Evolutionary conservation across 2,888 invertebrate species (phyloP).

Genomic region (Sphaeridia pumilis): DNA sequence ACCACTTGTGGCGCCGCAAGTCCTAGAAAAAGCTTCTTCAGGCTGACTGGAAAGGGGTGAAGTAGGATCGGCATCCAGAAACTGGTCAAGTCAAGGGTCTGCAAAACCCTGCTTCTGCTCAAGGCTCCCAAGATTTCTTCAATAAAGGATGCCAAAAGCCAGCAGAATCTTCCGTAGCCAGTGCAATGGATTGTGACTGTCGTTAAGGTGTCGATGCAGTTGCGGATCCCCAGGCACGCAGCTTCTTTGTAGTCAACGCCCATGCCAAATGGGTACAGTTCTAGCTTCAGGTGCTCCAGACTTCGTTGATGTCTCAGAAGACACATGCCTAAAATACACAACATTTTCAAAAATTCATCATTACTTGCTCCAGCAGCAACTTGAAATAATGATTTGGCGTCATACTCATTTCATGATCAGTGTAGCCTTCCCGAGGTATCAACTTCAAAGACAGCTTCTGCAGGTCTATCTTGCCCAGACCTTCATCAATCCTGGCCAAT

Average conservation of each 20-base stretch:
- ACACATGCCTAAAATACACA: not conserved
- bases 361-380: too few species aligned
- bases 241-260: not conserved
- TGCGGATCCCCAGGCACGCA: not conserved
- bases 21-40: not conserved
- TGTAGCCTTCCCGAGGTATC: too few species aligned
- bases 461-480: not conserved
- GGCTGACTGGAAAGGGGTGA: not conserved
- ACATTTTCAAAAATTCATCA: too few species aligned
- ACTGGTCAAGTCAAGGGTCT: constrained; percentile 2
- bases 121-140: constrained; percentile 1
- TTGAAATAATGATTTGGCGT: too few species aligned
- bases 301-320: not conserved
- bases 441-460: not conserved
- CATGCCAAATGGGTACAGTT: not conserved
- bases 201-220: not conserved
- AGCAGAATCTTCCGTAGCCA: constrained; percentile 5
- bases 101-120: not conserved
- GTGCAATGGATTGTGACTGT: not conserved
- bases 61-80: constrained; percentile 4
- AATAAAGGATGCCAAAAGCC: constrained; percentile 2
- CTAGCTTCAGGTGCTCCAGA: not conserved
- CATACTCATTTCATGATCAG: too few species aligned
- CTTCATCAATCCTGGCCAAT: not conserved
- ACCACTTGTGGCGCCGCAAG: not conserved